These are phyloP conservation scores for Blera fallax DNA, from an alignment of 2,888 invertebrate genomes.

Conservation along the genomic window DNA sequence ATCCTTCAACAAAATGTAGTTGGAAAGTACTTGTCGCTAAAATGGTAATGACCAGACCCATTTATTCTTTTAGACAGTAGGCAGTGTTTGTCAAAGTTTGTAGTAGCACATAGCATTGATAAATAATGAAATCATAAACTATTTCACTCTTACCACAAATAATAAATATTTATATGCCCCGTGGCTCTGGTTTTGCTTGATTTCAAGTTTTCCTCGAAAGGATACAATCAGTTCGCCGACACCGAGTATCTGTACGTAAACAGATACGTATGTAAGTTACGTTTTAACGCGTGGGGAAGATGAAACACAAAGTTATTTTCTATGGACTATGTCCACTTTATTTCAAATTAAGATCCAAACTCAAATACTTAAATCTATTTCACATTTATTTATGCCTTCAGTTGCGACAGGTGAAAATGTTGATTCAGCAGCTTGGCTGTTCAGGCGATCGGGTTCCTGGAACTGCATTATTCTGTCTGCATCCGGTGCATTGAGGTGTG, in stretches of 20 bases:
- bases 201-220: background rate
- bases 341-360: too few species aligned
- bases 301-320: too few species aligned
- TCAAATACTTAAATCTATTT: too few species aligned
- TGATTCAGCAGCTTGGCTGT: too few species aligned
- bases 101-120: background rate
- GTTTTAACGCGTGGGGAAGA: too few species aligned
- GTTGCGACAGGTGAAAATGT: too few species aligned
- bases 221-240: background rate
- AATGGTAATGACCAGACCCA: background rate
- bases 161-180: background rate
- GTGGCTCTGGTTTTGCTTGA: background rate
- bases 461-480: too few species aligned
- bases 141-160: background rate
- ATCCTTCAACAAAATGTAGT: background rate
- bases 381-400: too few species aligned
- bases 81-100: background rate
- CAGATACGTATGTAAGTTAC: too few species aligned
- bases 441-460: too few species aligned
- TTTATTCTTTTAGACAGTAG: background rate
- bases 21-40: background rate
- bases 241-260: background rate
- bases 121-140: conserved; percentile 1
- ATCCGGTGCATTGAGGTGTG: too few species aligned
- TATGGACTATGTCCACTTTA: too few species aligned